Evolutionary conservation across 2,113 vertebrate genomes (phyloP), one percentile per base, ranked within the genome.

Genomic region (Xiphophorus hellerii): DNA sequence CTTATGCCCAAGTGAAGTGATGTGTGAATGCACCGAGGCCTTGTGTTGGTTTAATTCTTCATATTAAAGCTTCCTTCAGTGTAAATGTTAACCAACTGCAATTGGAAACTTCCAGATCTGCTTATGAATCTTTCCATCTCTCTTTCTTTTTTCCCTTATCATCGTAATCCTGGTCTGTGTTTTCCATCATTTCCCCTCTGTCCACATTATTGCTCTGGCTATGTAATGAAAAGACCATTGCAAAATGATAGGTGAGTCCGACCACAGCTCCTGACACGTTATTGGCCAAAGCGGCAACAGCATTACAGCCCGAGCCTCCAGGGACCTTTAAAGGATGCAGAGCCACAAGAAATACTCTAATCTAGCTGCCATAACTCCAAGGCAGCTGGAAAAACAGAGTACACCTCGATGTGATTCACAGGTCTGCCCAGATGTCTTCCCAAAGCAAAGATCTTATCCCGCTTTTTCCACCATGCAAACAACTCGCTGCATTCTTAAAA

Each of bases 251-350:
- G 73, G 75, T 69, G 44, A 64, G 20, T 68, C 76, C 14, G 27
- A 64, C 27, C 54, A 9, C 28, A 28, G 72, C 62, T 72, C 69
- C 75, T 69, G 76, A 80, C 77, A n/a, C 35, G 76, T 78, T 80
- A 35, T 71, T 80, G 87, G 75, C 69, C 69, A 20, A 71, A 87
- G 77, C 74, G 73, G 78, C 48, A 68, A 69, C 70, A 80, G 65
- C 82, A 79, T 84, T 84, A 76, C 70, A 71, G 28, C 5, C 62
- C 0, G 54, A 77, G 66, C 69, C 82, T 35, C 62, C 33, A 0
- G 76, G 78, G 80, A 76, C 69, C 71, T 13, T 74, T 14, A 77
- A 89, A 84, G 74, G 86, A 85, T 62, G 0, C 44, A n/a, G 37
- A 73, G 74, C 30, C 73, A 71, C 61, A 69, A 65, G 44, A 77